These are phyloP conservation scores for Drosophila carrolli DNA, from an alignment of 1,140 invertebrate species.

Conservation along the genomic window DNA sequence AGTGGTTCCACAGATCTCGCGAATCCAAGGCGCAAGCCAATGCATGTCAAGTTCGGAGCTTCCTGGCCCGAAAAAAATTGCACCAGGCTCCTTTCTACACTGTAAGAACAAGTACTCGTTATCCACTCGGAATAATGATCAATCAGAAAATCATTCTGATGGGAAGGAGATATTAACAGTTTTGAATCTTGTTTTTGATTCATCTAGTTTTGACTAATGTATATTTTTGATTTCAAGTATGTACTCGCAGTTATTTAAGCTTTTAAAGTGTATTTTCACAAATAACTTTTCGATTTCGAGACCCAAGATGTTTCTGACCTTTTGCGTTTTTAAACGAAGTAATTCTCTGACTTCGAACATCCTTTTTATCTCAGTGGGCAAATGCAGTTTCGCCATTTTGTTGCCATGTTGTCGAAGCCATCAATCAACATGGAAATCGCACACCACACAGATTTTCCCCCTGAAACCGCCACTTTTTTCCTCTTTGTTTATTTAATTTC, in stretches of 20 bases:
- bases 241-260: too few relatives aligned
- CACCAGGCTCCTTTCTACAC: constrained; percentile 1
- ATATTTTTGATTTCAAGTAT: too few relatives aligned
- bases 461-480: constrained; percentile 5
- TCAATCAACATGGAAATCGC: constrained; percentile 40
- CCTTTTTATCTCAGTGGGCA: not conserved
- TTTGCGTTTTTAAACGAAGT: too few relatives aligned
- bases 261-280: too few relatives aligned
- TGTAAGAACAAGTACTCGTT: not conserved
- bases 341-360: not conserved
- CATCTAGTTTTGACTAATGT: too few relatives aligned
- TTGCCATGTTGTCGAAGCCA: constrained; percentile 23
- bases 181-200: too few relatives aligned
- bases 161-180: too few relatives aligned
- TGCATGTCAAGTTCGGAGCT: constrained; percentile 41
- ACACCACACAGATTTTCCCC: not conserved
- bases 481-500: constrained; percentile 77
- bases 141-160: too few relatives aligned
- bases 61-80: not conserved
- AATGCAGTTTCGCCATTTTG: constrained; percentile 36
- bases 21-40: constrained; percentile 46
- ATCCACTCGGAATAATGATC: too few relatives aligned
- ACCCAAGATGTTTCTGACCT: too few relatives aligned
- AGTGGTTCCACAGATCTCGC: constrained; percentile 24
- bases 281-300: too few relatives aligned